These are phyloP conservation scores for Dolichopus griseipennis DNA, from an alignment of 2,888 invertebrate genomes.

Conservation along the genomic window DNA sequence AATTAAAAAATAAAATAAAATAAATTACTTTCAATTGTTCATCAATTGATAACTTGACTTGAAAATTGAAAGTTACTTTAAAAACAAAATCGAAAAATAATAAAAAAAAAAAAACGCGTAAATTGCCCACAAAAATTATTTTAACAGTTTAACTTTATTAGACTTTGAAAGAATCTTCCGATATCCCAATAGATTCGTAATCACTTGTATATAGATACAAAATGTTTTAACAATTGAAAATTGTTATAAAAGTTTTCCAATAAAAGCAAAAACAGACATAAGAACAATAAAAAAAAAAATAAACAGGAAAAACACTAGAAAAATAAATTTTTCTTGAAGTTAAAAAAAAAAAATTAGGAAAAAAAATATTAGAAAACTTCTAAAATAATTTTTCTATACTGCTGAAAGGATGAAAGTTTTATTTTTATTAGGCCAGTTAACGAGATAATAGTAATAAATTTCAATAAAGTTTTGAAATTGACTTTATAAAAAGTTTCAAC, in stretches of 20 bases:
- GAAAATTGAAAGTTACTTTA: too few relatives aligned
- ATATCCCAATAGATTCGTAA: neutral
- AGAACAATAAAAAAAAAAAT: too few relatives aligned
- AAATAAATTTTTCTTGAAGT: neutral
- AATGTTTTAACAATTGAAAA: neutral
- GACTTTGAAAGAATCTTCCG: neutral
- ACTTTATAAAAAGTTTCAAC: neutral
- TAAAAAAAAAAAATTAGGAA: neutral
- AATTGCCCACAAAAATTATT: too few relatives aligned
- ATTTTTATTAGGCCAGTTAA: neutral
- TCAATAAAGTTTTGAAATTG: slow-evolving; percentile 1
- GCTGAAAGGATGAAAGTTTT: neutral
- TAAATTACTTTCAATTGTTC: too few relatives aligned
- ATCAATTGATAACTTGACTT: too few relatives aligned
- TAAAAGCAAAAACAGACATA: neutral
- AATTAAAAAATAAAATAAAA: too few relatives aligned
- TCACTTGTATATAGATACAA: neutral
- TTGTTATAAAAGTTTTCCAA: neutral
- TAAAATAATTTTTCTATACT: neutral
- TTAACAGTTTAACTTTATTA: too few relatives aligned
- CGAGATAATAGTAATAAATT: slow-evolving; percentile 6
- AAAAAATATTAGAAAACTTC: neutral
- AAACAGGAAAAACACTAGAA: neutral
- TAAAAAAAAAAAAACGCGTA: too few relatives aligned
- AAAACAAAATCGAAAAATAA: too few relatives aligned